Conservation (phyloP, 2,888 invertebrate genomes). For the Meganola albula region DNA sequence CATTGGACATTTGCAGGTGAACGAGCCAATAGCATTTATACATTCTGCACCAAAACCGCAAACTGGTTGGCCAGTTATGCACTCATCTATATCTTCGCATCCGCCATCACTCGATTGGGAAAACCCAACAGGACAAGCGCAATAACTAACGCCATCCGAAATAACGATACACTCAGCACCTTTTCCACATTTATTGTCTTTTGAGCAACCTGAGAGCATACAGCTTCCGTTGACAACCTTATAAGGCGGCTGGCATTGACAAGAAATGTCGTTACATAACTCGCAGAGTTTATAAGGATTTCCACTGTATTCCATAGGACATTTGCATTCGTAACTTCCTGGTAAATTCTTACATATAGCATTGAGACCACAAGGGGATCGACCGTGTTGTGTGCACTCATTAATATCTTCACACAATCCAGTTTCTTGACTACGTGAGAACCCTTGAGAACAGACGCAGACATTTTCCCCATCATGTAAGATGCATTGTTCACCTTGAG, state of each 20-base stretch:
- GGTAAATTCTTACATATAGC: slow-evolving; percentile 95
- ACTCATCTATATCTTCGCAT: slow-evolving; percentile 92
- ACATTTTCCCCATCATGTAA: slow-evolving; percentile 88
- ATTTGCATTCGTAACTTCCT: slow-evolving; percentile 95
- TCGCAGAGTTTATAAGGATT: slow-evolving; percentile 93
- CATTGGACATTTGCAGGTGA: slow-evolving; percentile 87
- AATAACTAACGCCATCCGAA: slow-evolving; percentile 93
- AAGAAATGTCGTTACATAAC: slow-evolving; percentile 88
- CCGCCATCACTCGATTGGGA: slow-evolving; percentile 86
- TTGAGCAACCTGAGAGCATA: slow-evolving; percentile 89
- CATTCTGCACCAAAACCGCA: slow-evolving; percentile 94
- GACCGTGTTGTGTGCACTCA: slow-evolving; percentile 88
- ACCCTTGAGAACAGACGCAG: slow-evolving; percentile 93
- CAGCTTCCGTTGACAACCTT: slow-evolving; percentile 90
- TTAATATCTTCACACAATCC: slow-evolving; percentile 90
- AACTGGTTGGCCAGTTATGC: slow-evolving; percentile 83
- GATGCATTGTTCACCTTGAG: slow-evolving; percentile 90
- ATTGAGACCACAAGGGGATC: slow-evolving; percentile 90
- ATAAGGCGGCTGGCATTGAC: slow-evolving; percentile 92
- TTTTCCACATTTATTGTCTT: slow-evolving; percentile 87
- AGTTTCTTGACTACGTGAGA: slow-evolving; percentile 84
- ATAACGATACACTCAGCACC: slow-evolving; percentile 95
- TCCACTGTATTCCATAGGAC: slow-evolving; percentile 91
- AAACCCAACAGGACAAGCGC: slow-evolving; percentile 93
- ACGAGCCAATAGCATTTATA: slow-evolving; percentile 86